Percentiles rank a stretch among this genome's conserved stretches.
phyloP scores from a whole-genome alignment of 2,113 vertebrate genomes.

The Megaceryle torquata region DNA sequence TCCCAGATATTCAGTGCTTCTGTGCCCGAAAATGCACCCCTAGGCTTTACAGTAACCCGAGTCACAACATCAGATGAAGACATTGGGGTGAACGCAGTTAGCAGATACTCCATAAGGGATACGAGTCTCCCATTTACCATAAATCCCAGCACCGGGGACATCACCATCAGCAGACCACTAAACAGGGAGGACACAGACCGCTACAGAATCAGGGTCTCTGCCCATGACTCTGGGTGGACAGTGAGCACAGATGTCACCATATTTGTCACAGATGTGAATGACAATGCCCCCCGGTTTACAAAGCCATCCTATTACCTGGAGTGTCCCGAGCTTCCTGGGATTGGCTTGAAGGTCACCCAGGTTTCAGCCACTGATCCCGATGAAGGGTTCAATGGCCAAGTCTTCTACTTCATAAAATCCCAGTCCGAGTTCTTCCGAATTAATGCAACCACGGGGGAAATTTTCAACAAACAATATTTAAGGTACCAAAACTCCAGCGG shows the following conservation, averaged over 20 bases:
- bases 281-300: slow-evolving; percentile 90
- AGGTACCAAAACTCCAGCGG: slow-evolving; percentile 88
- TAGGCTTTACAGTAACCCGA: slow-evolving; percentile 88
- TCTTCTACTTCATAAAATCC: slow-evolving; percentile 95
- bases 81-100: slow-evolving; percentile 86
- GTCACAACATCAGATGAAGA: slow-evolving; percentile 97
- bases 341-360: slow-evolving; percentile 84
- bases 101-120: slow-evolving; percentile 88
- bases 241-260: slow-evolving; percentile 96
- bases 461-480: slow-evolving; percentile 91
- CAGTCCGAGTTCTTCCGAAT: slow-evolving; percentile 95
- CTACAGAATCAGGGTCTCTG: slow-evolving; percentile 91
- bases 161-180: slow-evolving; percentile 89
- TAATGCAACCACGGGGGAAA: slow-evolving; percentile 88
- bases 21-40: slow-evolving; percentile 90
- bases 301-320: slow-evolving; percentile 93
- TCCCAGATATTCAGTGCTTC: slow-evolving; percentile 95
- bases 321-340: slow-evolving; percentile 88
- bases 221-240: slow-evolving; percentile 95
- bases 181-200: slow-evolving; percentile 91
- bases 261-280: slow-evolving; percentile 92
- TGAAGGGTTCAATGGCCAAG: slow-evolving; percentile 87
- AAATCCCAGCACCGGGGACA: slow-evolving; percentile 89
- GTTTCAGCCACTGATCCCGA: slow-evolving; percentile 91
- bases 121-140: slow-evolving; percentile 88